Base-by-base conservation (phyloP, 2,113 vertebrate species). In the Oncorhynchus nerka region DNA sequence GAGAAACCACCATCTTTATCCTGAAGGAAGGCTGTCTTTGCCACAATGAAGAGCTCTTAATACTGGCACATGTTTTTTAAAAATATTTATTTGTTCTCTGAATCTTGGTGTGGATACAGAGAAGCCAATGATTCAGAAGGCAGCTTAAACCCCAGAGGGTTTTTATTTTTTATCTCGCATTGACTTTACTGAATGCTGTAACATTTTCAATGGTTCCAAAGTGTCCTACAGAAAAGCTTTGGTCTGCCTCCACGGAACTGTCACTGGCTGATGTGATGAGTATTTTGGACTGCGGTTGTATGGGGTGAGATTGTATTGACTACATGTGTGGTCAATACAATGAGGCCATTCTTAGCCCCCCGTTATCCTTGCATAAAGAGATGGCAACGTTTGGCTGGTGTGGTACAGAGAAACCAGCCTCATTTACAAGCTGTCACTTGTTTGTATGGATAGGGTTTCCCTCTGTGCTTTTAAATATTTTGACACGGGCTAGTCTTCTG, bases 391-490 rank as follows among this genome's bases (percentile, higher is more conserved):
- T 92, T 95, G 95, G 95, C 89, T 95, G 95, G 96, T 97, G 96
- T 97, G 91, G 95, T 97, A 97, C 96, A 97, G 96, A 98, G 96
- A 97, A 97, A 95, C 96, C 94, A 94, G 94, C 95, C 94, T 83
- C 91, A 96, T 97, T 98, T 97, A 97, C 96, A 93, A 80, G 90
- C 93, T 89, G 3, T 88, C 83, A 74, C 68, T 73, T 86, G 85
- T 26, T 32, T 49, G 70, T n/a, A 19, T 39, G 70, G 82, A 71
- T 82, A 61, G 76, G 30, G n/a, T 78, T 61, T 82, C 15, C n/a
- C 67, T 64, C 77, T n/a, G 55, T 16, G 11, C 84, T 77, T 32
- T 59, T 67, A 74, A 75, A 81, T 76, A 83, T 75, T 71, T 77
- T 30, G 76, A 81, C 61, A 74, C 81, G 1, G 75, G 84, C 86